Evolutionary conservation across 2,888 invertebrate genomes (phyloP), one percentile per base, ranked within the genome.

Genomic region (Craniophora ligustri): DNA sequence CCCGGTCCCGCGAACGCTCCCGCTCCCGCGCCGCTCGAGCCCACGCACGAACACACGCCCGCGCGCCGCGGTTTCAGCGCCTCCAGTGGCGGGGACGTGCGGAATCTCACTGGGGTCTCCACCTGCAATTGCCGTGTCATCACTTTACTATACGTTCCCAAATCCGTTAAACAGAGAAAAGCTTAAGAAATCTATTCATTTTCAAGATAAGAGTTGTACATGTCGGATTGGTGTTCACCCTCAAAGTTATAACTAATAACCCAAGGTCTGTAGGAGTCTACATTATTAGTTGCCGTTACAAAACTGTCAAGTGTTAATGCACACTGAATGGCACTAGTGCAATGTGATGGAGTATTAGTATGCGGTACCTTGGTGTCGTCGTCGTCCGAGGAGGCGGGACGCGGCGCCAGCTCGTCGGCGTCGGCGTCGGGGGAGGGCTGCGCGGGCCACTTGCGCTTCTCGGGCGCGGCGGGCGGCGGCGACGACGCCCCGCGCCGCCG

Each of bases 71-170:
- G 97, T 93, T 97, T 97, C 87, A 97, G 96, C 85, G 97, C 97
- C 92, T 97, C 97, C 86, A 97, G 94, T 66, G 98, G 98, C 74
- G 98, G 98, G 76, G 98, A 97, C 79, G 98, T 97, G 84, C 98
- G 96, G 94, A 98, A 98, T 91, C 97, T 96, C 77, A 98, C 97
- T 67, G 98, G 98, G 32, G 97, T 92, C 82, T 92, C 96, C 80
- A 96, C 95, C 93, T 96, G 94, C 13, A 89, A 84, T 1, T 13
- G 13, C 7, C 21, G 8, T 5, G 5, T 7, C 11, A 5, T 7
- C 1, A 6, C 35, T n/a, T 35, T 3, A 35, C 16, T 34, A 6
- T 16, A 4, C n/a, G 5, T 34, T 4, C 18, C n/a, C 6, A n/a
- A 14, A 31, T 8, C 6, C 3, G 3, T 15, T 0, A 5, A 7